These are phyloP conservation scores for Napeogenes inachia DNA, from an alignment of 2,888 invertebrate species.

Conservation along the genomic window DNA sequence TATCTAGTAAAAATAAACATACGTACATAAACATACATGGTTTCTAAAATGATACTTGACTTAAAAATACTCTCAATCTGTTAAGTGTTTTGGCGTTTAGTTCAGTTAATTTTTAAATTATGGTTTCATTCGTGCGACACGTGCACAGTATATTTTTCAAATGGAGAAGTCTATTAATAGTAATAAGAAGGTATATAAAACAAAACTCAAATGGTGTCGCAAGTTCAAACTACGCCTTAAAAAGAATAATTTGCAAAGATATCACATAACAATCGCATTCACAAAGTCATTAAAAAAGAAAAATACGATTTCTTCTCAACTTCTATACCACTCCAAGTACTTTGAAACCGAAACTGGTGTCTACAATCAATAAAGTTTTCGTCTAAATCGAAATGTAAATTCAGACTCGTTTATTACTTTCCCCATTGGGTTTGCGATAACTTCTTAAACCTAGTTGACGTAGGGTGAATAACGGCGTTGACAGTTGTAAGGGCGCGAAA, in stretches of 20 bases:
- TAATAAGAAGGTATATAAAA: too few species aligned
- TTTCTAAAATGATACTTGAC: neutral
- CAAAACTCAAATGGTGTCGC: too few species aligned
- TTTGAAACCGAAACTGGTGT: conserved; percentile 15
- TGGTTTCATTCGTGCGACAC: too few species aligned
- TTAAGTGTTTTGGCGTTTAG: too few species aligned
- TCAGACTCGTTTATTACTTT: conserved; percentile 59
- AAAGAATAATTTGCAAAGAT: neutral
- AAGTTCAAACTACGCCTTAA: neutral
- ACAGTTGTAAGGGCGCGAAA: conserved; percentile 60
- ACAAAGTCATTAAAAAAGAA: conserved; percentile 4
- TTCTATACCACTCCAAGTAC: conserved; percentile 4
- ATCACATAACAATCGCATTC: neutral
- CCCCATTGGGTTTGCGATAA: conserved; percentile 59
- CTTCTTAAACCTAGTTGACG: conserved; percentile 67
- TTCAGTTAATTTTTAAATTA: too few species aligned
- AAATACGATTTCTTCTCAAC: conserved; percentile 3
- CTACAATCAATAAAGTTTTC: conserved; percentile 31
- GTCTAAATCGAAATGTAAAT: conserved; percentile 43
- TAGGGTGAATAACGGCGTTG: conserved; percentile 67
- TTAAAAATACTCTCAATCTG: too few species aligned
- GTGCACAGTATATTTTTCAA: too few species aligned
- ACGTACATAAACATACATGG: too few species aligned
- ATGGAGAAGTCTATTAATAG: too few species aligned
- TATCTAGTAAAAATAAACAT: neutral